phyloP scores from a whole-genome alignment of 2,888 invertebrate genomes.

The Coremacera marginata region DNA sequence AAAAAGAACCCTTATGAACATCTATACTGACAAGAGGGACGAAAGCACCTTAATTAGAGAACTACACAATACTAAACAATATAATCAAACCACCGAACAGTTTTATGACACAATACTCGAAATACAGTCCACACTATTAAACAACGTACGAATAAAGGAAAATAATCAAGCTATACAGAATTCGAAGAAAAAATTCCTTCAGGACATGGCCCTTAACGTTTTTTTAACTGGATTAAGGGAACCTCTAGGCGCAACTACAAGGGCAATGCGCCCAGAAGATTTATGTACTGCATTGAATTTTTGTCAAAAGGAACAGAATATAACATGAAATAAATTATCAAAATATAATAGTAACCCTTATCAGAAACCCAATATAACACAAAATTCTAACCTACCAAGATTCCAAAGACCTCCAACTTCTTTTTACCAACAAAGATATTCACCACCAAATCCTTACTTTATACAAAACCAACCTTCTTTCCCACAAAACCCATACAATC shows the following conservation, averaged over 20 bases:
- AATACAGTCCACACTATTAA: conserved; percentile 44
- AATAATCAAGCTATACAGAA: conserved; percentile 39
- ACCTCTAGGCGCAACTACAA: conserved; percentile 49
- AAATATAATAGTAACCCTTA: background rate
- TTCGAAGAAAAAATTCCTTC: conserved; percentile 43
- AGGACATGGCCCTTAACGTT: conserved; percentile 48
- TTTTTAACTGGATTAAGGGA: conserved; percentile 47
- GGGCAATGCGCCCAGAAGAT: conserved; percentile 47
- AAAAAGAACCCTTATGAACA: conserved; percentile 37
- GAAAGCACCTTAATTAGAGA: conserved; percentile 45
- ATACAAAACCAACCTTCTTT: too few relatives aligned
- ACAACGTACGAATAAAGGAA: conserved; percentile 47
- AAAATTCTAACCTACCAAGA: background rate
- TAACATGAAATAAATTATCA: background rate
- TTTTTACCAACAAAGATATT: background rate
- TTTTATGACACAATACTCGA: conserved; percentile 48
- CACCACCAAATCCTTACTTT: too few relatives aligned
- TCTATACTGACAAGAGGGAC: conserved; percentile 42
- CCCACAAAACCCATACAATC: too few relatives aligned
- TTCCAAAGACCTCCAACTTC: background rate
- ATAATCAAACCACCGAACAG: conserved; percentile 40
- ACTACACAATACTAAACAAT: conserved; percentile 42
- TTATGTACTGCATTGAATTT: conserved; percentile 38
- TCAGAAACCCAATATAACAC: background rate
- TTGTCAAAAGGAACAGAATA: conserved; percentile 4